Evolutionary conservation across 2,113 vertebrate species (phyloP).

Genomic region (Rhinogobius similis): DNA sequence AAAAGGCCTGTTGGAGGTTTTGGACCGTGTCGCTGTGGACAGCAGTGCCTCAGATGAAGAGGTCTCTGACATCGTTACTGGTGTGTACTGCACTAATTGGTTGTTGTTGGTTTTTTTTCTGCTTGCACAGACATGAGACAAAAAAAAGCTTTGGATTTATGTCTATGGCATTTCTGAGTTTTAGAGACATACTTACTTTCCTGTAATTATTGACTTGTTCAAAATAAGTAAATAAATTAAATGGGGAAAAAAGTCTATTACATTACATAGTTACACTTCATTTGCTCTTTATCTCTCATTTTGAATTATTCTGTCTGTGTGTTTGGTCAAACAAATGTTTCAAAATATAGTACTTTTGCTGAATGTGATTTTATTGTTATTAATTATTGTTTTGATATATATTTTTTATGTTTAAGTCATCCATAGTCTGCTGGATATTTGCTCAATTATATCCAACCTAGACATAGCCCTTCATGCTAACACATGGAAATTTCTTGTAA

Average conservation of each 20-base stretch:
- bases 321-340: not conserved
- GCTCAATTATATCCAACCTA: conserved; percentile 88
- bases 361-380: not conserved
- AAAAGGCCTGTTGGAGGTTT: conserved; percentile 87
- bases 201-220: too few species aligned
- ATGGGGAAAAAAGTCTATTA: too few species aligned
- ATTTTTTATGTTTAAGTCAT: conserved; percentile 78
- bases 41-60: conserved; percentile 77
- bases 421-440: conserved; percentile 91
- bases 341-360: not conserved
- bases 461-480: conserved; percentile 96
- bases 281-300: not conserved
- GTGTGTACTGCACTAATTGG: conserved; percentile 67
- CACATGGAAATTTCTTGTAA: conserved; percentile 96
- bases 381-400: not conserved
- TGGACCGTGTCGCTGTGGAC: conserved; percentile 82
- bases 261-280: not conserved
- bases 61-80: conserved; percentile 79
- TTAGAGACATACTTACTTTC: too few species aligned
- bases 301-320: not conserved
- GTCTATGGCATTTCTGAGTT: too few species aligned
- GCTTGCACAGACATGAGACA: not conserved
- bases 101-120: too few species aligned
- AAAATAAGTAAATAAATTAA: too few species aligned
- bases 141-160: too few species aligned